Evolutionary conservation across 2,888 invertebrate species (phyloP), one percentile per base, ranked within the genome.

Genomic region (Apamea monoglypha): DNA sequence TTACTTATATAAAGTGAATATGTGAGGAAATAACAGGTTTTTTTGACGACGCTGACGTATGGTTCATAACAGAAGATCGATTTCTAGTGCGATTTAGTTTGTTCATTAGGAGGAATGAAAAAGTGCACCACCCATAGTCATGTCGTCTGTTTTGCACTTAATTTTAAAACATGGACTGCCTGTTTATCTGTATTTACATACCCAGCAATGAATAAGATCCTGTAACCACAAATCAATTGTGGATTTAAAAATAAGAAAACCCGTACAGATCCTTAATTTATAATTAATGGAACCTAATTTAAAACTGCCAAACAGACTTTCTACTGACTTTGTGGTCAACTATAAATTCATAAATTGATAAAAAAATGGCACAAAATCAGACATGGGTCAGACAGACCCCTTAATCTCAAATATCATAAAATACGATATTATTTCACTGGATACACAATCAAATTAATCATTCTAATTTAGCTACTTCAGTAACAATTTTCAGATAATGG

Each of bases 291-390:
- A 79, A 86, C 70, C 66, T 83, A 73, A 76, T 81, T 75, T 82
- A 79, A 85, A 89, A 86, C 86, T 88, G 88, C 84, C 82, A 83
- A 78, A 89, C 76, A 83, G 63, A 85, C 73, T 80, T 74, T 40
- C 66, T 74, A 83, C 86, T 80, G 75, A 81, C 85, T 78, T 85
- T 77, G 78, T 78, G 86, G 81, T 78, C 71, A 78, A 88, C 78
- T 81, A 88, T 72, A 87, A 84, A 86, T 80, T 78, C 67, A 85
- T 77, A 56, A 78, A 73, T 78, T 83, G 82, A 75, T 80, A 79
- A 86, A 87, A 87, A 86, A 89, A 91, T 91, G 91, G 91, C 91
- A 91, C 91, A 84, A 81, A 75, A 90, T 91, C 91, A 91, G 91
- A 91, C 92, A 90, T 88, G 87, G 89, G 87, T 85, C 80, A 76